Evolutionary conservation across 2,113 vertebrate genomes (phyloP).

Genomic region (Cavia porcellus): DNA sequence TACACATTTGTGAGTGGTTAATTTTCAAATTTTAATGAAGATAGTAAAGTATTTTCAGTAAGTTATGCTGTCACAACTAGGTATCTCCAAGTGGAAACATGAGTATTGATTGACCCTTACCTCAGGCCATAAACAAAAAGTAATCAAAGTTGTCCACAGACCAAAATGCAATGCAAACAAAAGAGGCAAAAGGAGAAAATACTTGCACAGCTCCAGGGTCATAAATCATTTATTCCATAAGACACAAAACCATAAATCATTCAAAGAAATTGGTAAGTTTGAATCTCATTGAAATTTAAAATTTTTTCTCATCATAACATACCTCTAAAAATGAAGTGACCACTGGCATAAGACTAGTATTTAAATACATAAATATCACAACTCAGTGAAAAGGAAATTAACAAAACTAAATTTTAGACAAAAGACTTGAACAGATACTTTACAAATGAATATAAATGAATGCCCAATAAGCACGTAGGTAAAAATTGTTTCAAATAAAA

Average conservation of each 20-base stretch:
- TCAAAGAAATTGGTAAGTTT: background rate
- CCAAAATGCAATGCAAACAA: background rate
- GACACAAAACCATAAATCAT: background rate
- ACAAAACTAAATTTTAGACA: slow-evolving; percentile 5
- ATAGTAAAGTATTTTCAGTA: background rate
- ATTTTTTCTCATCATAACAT: background rate
- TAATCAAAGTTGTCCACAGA: background rate
- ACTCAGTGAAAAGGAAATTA: slow-evolving; percentile 1
- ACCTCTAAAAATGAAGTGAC: background rate
- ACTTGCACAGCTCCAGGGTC: background rate
- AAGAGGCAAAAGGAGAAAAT: background rate
- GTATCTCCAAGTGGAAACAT: background rate
- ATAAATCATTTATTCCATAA: background rate
- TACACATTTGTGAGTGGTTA: background rate
- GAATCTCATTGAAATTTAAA: background rate
- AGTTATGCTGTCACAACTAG: background rate
- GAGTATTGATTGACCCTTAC: background rate
- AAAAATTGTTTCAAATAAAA: background rate
- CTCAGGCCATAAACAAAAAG: background rate
- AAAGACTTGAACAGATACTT: slow-evolving; percentile 27
- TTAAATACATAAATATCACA: background rate
- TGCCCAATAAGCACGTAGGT: background rate
- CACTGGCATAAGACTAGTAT: background rate
- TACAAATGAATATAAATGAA: slow-evolving; percentile 24
- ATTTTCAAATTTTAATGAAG: background rate